These are phyloP conservation scores for Metellina segmentata DNA, from an alignment of 2,888 invertebrate genomes.

Conservation along the genomic window DNA sequence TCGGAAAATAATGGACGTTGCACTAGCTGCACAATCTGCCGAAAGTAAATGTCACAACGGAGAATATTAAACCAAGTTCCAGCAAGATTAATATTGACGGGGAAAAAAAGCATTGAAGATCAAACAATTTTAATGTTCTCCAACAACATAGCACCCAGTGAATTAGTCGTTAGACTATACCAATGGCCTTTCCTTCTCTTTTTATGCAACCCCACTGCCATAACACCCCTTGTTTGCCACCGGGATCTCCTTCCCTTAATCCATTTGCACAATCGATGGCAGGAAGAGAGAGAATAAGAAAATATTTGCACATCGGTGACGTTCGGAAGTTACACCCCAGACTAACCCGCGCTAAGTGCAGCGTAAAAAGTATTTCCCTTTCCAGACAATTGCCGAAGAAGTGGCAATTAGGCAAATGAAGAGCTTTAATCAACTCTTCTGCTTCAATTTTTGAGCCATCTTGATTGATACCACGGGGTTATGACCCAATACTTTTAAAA, in stretches of 20 bases:
- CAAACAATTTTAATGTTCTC: conserved; percentile 68
- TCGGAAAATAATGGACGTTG: too few relatives aligned
- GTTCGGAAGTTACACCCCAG: conserved; percentile 36
- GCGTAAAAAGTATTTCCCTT: not conserved
- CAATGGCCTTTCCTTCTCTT: conserved; percentile 45
- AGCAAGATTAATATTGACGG: not conserved
- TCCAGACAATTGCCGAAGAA: conserved; percentile 20
- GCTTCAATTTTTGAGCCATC: not conserved
- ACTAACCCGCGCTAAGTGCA: conserved; percentile 24
- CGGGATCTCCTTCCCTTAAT: conserved; percentile 60
- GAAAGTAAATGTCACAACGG: too few relatives aligned
- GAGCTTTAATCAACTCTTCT: conserved; percentile 30
- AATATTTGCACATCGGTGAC: conserved; percentile 73
- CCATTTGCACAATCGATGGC: conserved; percentile 73
- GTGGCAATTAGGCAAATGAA: conserved; percentile 56
- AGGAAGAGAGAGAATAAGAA: conserved; percentile 53
- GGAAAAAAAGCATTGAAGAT: conserved; percentile 25
- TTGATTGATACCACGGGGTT: not conserved
- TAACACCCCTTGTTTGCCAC: conserved; percentile 61
- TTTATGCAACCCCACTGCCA: not conserved
- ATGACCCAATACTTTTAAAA: not conserved
- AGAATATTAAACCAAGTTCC: not conserved
- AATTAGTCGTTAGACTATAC: conserved; percentile 10
- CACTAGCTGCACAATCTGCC: too few relatives aligned
- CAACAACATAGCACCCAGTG: conserved; percentile 13